These are phyloP conservation scores for Onychostoma macrolepis DNA, from an alignment of 2,113 vertebrate species.

Conservation along the genomic window DNA sequence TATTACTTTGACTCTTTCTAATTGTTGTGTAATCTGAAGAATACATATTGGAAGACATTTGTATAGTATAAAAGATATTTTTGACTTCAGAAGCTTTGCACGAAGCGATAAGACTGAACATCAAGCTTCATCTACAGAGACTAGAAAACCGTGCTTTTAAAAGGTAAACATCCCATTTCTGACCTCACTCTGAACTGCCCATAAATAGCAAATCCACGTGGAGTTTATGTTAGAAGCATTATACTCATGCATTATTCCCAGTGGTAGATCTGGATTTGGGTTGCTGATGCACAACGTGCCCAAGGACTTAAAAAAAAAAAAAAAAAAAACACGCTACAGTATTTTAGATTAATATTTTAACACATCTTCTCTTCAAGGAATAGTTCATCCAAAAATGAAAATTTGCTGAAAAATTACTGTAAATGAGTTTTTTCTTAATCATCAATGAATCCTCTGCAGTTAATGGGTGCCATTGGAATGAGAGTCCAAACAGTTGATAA, in stretches of 20 bases:
- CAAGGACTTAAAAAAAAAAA: background rate
- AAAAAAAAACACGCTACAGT: too few species aligned
- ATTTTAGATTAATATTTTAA: background rate
- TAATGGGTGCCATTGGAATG: too few species aligned
- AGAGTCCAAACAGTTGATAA: too few species aligned
- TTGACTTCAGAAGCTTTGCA: background rate
- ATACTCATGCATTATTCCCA: background rate
- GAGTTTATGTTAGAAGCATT: background rate
- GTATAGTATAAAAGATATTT: background rate
- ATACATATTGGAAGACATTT: background rate
- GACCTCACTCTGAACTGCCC: background rate
- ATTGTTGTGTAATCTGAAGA: constrained; percentile 10
- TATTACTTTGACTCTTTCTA: constrained; percentile 7
- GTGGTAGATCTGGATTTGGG: background rate
- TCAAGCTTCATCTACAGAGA: background rate
- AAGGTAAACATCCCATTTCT: background rate
- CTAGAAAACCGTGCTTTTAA: background rate
- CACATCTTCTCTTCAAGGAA: background rate
- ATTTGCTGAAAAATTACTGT: too few species aligned
- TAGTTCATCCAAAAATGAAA: too few species aligned
- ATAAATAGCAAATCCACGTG: background rate
- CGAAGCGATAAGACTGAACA: background rate
- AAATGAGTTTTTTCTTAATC: background rate
- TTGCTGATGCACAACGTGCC: background rate
- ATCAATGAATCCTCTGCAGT: too few species aligned